Evolutionary conservation across 2,888 invertebrate species (phyloP), one percentile per base, ranked within the genome.

Genomic region (Acleris laterana): DNA sequence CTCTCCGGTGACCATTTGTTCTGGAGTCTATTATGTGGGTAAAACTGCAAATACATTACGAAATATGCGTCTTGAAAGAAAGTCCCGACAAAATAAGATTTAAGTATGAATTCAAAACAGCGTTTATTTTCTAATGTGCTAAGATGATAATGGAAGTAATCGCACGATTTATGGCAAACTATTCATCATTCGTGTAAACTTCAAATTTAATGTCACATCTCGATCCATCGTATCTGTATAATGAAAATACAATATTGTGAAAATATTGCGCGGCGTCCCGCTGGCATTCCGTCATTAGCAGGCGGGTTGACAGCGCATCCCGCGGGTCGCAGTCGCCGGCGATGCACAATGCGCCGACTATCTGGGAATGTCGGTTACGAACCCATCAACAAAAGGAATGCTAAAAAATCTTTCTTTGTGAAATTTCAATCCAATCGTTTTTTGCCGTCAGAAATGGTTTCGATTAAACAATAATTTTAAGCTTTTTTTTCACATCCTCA

Each of bases 351-450:
- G 80, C 85, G 75, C 38, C 78, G 75, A 78, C 85, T 84, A 91
- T 88, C 90, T 92, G 92, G 87, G 93, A 93, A 93, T 88, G 89
- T 91, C 90, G 87, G 92, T 91, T 92, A 89, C 87, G 86, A 86
- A 81, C 75, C 72, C 80, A 71, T 71, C 80, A 76, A 91, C 89
- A 92, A 92, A 88, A 83, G 87, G 86, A 88, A 84, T 58, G 83
- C 81, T 85, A 87, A 92, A 91, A 92, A 90, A 89, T 79, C 72
- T 76, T 78, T 77, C 74, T 78, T 76, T 82, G 85, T 66, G 86
- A 88, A 88, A 84, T 75, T 84, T 81, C 76, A 81, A 87, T 83
- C 85, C 80, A 71, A 71, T 69, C 72, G 76, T 83, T 90, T 92
- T 91, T 90, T 90, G 81, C 79, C 77, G 70, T 74, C 77, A 71